Percentiles rank a stretch among this genome's conserved stretches.
Evolutionary conservation across 2,797 vertebrate genomes (phyloP).

Genomic region (Melanotaenia pygmaea): DNA sequence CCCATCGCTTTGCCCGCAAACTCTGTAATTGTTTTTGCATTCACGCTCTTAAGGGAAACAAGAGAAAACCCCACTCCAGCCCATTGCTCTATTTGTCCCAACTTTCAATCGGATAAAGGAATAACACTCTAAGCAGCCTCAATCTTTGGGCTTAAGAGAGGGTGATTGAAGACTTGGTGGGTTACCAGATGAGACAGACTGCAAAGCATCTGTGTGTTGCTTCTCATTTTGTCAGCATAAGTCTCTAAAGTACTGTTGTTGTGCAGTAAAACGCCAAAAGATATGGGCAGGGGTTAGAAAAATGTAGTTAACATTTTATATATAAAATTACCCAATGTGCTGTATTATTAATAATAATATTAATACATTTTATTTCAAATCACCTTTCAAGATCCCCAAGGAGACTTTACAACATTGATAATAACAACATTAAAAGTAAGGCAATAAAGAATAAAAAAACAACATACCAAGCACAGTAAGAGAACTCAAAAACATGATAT

Average conservation of each 20-base stretch:
- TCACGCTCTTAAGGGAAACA: slow-evolving; percentile 55
- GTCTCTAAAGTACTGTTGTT: slow-evolving; percentile 28
- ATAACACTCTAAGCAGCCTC: slow-evolving; percentile 61
- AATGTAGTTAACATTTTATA: too few species aligned
- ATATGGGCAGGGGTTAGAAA: too few species aligned
- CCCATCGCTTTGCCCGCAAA: slow-evolving; percentile 61
- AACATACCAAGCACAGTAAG: too few species aligned
- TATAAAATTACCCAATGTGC: too few species aligned
- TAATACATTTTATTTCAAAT: too few species aligned
- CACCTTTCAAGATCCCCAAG: too few species aligned
- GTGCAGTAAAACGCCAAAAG: neutral
- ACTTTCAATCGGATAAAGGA: slow-evolving; percentile 66
- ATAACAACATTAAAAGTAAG: too few species aligned
- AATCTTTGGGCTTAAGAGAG: slow-evolving; percentile 56
- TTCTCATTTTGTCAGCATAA: slow-evolving; percentile 26
- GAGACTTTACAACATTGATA: too few species aligned
- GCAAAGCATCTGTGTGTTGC: slow-evolving; percentile 44
- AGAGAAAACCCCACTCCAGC: slow-evolving; percentile 57
- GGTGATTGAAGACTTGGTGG: slow-evolving; percentile 57
- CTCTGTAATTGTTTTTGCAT: slow-evolving; percentile 75
- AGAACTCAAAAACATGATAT: too few species aligned
- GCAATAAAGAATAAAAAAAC: too few species aligned
- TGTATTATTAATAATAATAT: too few species aligned
- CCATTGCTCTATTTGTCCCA: slow-evolving; percentile 57
- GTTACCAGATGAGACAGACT: slow-evolving; percentile 56